Conservation (phyloP, 92 coral and sea anemone species). For the Bergia sp. region DNA sequence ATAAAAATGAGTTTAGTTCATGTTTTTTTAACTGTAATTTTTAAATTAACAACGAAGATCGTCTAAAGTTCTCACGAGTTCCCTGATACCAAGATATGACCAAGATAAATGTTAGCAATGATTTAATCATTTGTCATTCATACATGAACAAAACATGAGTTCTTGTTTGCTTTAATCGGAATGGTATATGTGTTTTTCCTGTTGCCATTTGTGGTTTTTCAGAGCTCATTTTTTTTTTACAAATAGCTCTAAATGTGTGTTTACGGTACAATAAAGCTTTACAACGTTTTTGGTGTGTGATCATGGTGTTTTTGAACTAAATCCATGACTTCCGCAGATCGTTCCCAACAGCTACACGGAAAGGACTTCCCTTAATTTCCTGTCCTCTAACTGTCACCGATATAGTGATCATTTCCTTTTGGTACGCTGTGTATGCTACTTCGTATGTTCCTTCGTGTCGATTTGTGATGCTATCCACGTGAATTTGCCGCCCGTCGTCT, state of each 20-base stretch:
- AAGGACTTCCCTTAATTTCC: constrained; percentile 61
- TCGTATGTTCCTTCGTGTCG: constrained; percentile 62
- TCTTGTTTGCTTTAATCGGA: too few relatives aligned
- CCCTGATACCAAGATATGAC: background rate
- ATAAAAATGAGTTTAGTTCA: too few relatives aligned
- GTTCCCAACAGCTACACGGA: constrained; percentile 50
- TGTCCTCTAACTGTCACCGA: constrained; percentile 53
- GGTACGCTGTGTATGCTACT: constrained; percentile 54
- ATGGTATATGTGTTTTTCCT: background rate
- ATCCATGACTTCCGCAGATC: constrained; percentile 67
- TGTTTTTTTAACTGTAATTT: background rate
- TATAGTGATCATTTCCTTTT: constrained; percentile 44
- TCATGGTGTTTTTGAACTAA: background rate
- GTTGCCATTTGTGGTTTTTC: background rate
- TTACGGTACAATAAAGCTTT: background rate
- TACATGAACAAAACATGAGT: background rate
- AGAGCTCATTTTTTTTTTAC: background rate
- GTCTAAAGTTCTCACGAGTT: background rate
- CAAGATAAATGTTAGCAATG: too few relatives aligned
- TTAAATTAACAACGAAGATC: background rate
- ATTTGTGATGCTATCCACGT: constrained; percentile 49
- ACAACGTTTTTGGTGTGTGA: background rate
- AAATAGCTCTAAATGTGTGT: too few relatives aligned
- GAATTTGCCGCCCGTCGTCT: constrained; percentile 47
- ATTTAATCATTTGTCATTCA: too few relatives aligned